Base-by-base conservation (phyloP, 2,113 vertebrate genomes). In the Megaceryle maxima region DNA sequence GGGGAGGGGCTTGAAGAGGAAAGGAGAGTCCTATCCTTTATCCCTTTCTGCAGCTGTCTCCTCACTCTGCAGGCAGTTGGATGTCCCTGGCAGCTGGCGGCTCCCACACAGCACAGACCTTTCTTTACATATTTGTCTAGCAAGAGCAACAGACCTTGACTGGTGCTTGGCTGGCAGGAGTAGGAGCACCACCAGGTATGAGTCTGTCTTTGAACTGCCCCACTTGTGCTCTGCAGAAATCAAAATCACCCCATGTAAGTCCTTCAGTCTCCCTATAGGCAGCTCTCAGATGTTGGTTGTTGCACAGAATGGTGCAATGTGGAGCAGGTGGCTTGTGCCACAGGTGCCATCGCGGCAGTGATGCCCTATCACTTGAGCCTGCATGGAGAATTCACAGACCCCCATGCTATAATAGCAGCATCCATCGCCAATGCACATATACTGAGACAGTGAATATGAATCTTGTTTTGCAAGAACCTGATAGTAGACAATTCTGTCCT, bases 251-350 rank as follows among this genome's bases (percentile, higher is more conserved):
- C n/a, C 0, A 0, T 28, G 25, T 17, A 60, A 29, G 29, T 51
- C 31, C n/a, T 75, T 66, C 13, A 6, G 33, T n/a, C n/a, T 76
- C 26, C 24, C 37, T 9, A 1, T 1, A 33, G 51, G 13, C 10
- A 75, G 1, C 24, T 19, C 28, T 18, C 51, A 56, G 80, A 20
- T 6, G 0, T 2, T 14, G 66, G 31, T 41, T 79, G 3, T 26
- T 9, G 2, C 0, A 2, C 13, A 17, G 56, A 59, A 16, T 1
- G 1, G 43, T 44, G n/a, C 22, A 22, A 15, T 0, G 0, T 26
- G 31, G 53, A 50, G 28, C 0, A 0, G 1, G 1, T 22, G 35
- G 25, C 53, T 59, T 57, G 11, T 63, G 44, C 37, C 25, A 46
- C 67, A 46, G 55, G 9, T 69, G n/a, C 25, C 68, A 13, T 37